phyloP scores from a whole-genome alignment of 2,888 invertebrate genomes.

The Fabriciana adippe region DNA sequence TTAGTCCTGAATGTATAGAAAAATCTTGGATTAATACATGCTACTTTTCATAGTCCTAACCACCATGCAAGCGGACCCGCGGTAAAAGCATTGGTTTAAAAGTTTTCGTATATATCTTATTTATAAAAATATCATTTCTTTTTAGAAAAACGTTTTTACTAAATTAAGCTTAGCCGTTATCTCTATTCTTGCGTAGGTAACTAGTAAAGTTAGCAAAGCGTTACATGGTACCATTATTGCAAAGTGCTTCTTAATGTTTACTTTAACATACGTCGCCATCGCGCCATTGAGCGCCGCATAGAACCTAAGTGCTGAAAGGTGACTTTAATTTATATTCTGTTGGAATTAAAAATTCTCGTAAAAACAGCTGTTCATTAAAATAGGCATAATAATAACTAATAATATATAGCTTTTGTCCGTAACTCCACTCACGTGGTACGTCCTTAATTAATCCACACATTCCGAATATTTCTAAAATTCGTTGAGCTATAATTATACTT shows the following conservation, averaged over 20 bases:
- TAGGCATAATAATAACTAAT: too few species aligned
- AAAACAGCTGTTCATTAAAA: too few species aligned
- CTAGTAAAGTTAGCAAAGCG: slow-evolving; percentile 43
- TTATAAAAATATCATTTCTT: not conserved
- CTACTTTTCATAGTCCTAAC: too few species aligned
- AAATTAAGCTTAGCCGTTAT: slow-evolving; percentile 17
- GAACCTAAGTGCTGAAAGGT: not conserved
- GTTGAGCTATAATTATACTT: too few species aligned
- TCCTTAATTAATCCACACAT: too few species aligned
- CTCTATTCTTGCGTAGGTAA: slow-evolving; percentile 15
- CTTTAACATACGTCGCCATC: slow-evolving; percentile 13
- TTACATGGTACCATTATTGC: slow-evolving; percentile 36
- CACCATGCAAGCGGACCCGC: too few species aligned
- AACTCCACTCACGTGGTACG: too few species aligned
- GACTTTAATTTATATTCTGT: slow-evolving; percentile 3
- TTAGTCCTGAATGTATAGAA: too few species aligned
- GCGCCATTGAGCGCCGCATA: slow-evolving; percentile 17
- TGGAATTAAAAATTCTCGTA: not conserved
- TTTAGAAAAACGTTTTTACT: slow-evolving; percentile 1
- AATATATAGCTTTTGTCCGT: not conserved
- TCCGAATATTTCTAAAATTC: too few species aligned
- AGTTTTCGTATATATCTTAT: too few species aligned
- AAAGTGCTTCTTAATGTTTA: slow-evolving; percentile 27
- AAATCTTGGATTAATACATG: too few species aligned
- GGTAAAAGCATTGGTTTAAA: too few species aligned